Base-by-base conservation (phyloP, 2,888 invertebrate species). In the Atherix ibis region DNA sequence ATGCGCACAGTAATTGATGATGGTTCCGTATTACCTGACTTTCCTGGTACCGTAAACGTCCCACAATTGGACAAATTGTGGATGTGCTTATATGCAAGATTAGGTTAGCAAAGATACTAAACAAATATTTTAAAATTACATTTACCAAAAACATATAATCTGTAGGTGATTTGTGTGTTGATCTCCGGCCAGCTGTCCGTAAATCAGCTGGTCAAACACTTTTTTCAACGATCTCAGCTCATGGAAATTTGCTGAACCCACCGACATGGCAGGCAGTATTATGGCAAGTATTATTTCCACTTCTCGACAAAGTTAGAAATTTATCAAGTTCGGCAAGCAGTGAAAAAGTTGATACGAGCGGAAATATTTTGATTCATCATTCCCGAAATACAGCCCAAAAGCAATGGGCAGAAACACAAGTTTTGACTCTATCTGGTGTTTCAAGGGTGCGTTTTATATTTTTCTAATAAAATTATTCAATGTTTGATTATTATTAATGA, bases 401-500 rank as follows among this genome's bases (percentile, higher is more conserved):
- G 50, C 97, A 97, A 53, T 97, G 95, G 95, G 92, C 95, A 0
- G 95, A 97, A 63, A 97, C 97, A 1, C 88, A 92, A 68, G 92
- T 87, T 25, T 58, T 89, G 40, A 87, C 88, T 0, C 59, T 91
- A 10, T 85, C 85, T 3, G 94, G 94, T 0, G 92, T 94, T 14
- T 88, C 91, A 1, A 70, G 92, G 41, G 92, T 84, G 31, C 35
- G 40, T 31, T 24, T 32, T 19, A 12, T 5, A 30, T 18, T n/a
- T 30, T n/a, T n/a, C n/a, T n/a, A n/a, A n/a, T n/a, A n/a, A n/a
- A n/a, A n/a, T 32, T 15, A 13, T 29, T 29, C 5, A 10, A 5
- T 17, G 16, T 15, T 16, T 30, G 17, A 30, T n/a, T 30, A 13
- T 6, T 27, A 12, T 12, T 10, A 9, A 13, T 13, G 9, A 13